Evolutionary conservation across 2,888 invertebrate species (phyloP), one percentile per base, ranked within the genome.

Genomic region (Pyralis farinalis): DNA sequence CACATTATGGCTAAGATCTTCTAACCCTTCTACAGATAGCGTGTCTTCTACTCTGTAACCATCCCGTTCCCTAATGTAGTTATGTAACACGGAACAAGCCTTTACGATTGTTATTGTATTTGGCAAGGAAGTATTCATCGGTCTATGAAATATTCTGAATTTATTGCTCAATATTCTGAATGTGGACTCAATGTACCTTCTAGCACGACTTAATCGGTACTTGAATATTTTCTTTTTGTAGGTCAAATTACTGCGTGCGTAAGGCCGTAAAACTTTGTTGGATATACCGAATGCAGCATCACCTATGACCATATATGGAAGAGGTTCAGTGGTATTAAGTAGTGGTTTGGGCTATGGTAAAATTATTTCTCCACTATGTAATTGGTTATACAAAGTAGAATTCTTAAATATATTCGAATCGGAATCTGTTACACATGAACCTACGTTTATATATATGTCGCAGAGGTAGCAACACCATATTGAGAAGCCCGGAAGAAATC

Each of bases 301-400:
- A n/a, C 39, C 34, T 12, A 40, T 8, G 33, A 40, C 33, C 12
- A 40, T 16, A 27, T 40, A 40, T 40, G 39, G 39, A 7, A 40
- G 25, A 7, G 39, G 39, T 40, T 40, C 39, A 3, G 39, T 40
- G 7, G 39, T 40, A 11, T 40, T 11, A 27, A 34, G 39, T 16
- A 40, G 16, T 40, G 39, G 27, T 34, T 33, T 40, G 12, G 30
- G 31, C 9, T 21, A 12, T 30, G 39, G 44, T 43, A 46, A 48
- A 46, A 11, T 35, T 31, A 10, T 7, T 20, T 20, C 42, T 53
- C 16, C 16, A 16, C 16, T 16, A 16, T 16, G 16, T 16, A 16
- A 16, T 16, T 16, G 16, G 16, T 16, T 16, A 16, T 16, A 16
- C 16, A 16, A 16, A 16, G 16, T 16, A 16, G 16, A 16, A 16